phyloP scores from a whole-genome alignment of 2,797 vertebrate species.

The Natrix natrix region DNA sequence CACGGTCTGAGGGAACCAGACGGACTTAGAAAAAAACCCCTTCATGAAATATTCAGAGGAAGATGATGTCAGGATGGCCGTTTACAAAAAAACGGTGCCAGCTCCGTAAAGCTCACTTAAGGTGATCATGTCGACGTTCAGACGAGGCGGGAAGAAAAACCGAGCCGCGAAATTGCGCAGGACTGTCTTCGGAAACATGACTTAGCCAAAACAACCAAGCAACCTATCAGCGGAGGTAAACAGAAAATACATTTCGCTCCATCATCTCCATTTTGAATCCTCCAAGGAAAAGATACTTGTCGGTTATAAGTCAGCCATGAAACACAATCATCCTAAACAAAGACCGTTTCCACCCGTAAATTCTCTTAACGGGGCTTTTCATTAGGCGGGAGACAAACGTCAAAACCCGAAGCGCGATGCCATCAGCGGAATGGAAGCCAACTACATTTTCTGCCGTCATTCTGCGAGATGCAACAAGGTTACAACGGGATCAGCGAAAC shows the following conservation, averaged over 20 bases:
- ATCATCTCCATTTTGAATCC: background rate
- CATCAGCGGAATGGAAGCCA: background rate
- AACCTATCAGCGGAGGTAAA: background rate
- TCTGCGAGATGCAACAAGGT: no score
- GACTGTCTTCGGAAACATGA: background rate
- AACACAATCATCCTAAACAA: background rate
- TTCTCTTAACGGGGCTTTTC: background rate
- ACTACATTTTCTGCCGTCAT: background rate
- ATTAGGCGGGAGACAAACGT: background rate
- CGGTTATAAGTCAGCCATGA: background rate
- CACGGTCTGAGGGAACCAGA: background rate
- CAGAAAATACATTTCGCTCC: background rate
- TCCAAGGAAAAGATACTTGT: background rate
- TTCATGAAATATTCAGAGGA: slow-evolving; percentile 68
- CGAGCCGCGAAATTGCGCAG: background rate
- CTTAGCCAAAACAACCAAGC: background rate
- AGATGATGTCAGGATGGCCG: slow-evolving; percentile 52
- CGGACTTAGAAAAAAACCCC: slow-evolving; percentile 40
- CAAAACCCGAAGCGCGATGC: no score
- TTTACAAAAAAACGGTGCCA: slow-evolving; percentile 25
- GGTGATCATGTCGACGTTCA: slow-evolving; percentile 40
- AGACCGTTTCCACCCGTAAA: background rate
- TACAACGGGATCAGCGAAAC: background rate
- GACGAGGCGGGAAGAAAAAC: slow-evolving; percentile 13
- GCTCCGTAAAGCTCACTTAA: slow-evolving; percentile 57